Conservation (phyloP, 2,113 vertebrate genomes). For the Paramormyrops kingsleyae region DNA sequence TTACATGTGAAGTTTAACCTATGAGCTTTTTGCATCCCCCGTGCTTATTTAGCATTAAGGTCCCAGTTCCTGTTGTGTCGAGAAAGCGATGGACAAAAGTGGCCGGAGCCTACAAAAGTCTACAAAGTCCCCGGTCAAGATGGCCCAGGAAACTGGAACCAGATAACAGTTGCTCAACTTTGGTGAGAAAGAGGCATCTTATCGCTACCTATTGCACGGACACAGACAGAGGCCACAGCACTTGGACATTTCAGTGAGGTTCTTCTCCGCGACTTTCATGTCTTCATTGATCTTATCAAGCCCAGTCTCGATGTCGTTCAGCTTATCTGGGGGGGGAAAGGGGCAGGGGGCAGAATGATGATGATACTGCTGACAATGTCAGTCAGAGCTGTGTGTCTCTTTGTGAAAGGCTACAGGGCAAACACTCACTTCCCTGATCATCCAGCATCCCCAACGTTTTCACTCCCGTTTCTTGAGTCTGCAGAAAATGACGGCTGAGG, state of each 20-base stretch:
- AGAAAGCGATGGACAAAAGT: not conserved
- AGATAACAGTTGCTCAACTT: not conserved
- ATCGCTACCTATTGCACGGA: not conserved
- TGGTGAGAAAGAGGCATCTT: not conserved
- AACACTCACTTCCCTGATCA: not conserved
- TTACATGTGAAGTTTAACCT: not conserved
- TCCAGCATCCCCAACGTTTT: not conserved
- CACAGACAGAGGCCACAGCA: conserved; percentile 17
- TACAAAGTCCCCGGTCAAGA: not conserved
- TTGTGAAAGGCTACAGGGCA: not conserved
- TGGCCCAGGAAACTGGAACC: not conserved
- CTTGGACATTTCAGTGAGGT: conserved; percentile 15
- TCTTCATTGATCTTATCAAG: not conserved
- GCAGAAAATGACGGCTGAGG: not conserved
- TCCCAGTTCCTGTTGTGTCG: not conserved
- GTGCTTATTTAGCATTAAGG: not conserved
- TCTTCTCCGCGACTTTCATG: conserved; percentile 15
- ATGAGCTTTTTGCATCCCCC: not conserved
- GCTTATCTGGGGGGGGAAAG: not conserved
- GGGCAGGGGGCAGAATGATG: not conserved
- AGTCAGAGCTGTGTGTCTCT: not conserved
- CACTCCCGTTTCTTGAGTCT: conserved; percentile 2
- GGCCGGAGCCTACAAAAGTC: not conserved
- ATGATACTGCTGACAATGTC: not conserved
- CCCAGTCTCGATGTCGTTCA: not conserved